These are phyloP conservation scores for Sebastes iracundus DNA, from an alignment of 2,797 vertebrate species.

Conservation along the genomic window DNA sequence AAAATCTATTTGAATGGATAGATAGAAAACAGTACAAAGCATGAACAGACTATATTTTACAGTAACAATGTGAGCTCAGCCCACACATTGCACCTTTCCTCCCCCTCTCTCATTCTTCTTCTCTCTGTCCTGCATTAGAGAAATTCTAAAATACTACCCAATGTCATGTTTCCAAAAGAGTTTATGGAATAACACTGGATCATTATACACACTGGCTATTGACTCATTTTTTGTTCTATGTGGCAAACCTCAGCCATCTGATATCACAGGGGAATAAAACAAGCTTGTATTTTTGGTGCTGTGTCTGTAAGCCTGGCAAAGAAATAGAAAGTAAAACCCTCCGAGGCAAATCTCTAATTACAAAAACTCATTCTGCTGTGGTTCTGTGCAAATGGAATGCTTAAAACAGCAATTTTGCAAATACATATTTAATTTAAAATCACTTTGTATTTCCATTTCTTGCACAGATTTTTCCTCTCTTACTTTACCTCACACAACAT, in stretches of 20 bases:
- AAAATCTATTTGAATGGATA: background rate
- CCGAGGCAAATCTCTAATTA: conserved; percentile 26
- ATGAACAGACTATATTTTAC: background rate
- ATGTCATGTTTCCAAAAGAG: background rate
- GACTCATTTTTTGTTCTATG: background rate
- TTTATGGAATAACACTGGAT: conserved; percentile 1
- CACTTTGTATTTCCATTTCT: conserved; percentile 33
- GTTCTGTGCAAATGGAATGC: conserved; percentile 24
- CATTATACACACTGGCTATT: background rate
- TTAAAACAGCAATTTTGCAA: conserved; percentile 36
- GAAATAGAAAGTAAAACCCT: background rate
- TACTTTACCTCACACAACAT: background rate
- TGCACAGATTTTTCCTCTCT: background rate
- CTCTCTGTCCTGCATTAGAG: background rate
- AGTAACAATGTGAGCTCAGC: background rate
- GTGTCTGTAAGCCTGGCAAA: background rate
- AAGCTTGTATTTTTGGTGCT: background rate
- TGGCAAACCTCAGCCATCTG: conserved; percentile 1
- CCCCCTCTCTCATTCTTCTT: background rate
- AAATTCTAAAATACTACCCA: conserved; percentile 13
- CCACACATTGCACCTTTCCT: background rate
- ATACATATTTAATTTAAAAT: conserved; percentile 45
- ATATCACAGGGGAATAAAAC: background rate
- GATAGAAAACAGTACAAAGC: background rate
- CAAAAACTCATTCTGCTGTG: conserved; percentile 19